Conservation (phyloP, 2,113 vertebrate species). For the Ellobius talpinus region DNA sequence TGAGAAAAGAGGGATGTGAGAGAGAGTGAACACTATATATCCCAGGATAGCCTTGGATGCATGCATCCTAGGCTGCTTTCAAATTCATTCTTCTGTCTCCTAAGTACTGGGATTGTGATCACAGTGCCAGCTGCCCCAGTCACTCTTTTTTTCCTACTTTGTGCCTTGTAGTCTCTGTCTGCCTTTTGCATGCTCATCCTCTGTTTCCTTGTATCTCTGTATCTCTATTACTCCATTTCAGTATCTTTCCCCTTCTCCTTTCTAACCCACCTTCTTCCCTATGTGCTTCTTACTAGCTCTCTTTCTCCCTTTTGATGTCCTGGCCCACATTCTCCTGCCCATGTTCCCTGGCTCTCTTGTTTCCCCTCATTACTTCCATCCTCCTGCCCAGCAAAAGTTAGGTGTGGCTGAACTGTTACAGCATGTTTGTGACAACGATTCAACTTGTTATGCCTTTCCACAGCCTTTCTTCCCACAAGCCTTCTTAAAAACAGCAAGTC, state of each 20-base stretch:
- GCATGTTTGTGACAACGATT: neutral
- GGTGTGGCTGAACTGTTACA: conserved; percentile 41
- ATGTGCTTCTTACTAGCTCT: neutral
- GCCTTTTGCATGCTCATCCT: neutral
- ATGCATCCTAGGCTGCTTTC: neutral
- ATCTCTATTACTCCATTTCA: neutral
- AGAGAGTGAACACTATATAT: neutral
- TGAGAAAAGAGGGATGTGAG: neutral
- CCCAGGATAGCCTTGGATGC: neutral
- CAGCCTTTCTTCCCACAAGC: neutral
- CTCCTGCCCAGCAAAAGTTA: neutral
- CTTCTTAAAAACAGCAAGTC: neutral
- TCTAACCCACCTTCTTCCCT: neutral
- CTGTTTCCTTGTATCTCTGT: neutral
- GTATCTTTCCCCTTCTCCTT: neutral
- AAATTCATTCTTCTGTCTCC: neutral
- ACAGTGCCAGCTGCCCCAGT: neutral
- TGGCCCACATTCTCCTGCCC: neutral
- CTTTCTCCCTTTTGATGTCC: neutral
- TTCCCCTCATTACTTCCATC: neutral
- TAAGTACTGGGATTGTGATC: neutral
- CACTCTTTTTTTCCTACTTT: neutral
- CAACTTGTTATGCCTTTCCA: neutral
- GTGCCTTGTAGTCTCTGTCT: neutral
- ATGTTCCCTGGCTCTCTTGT: neutral